Evolutionary conservation across 2,797 vertebrate species (phyloP), one percentile per base, ranked within the genome.

Genomic region (Coregonus ussuriensis): DNA sequence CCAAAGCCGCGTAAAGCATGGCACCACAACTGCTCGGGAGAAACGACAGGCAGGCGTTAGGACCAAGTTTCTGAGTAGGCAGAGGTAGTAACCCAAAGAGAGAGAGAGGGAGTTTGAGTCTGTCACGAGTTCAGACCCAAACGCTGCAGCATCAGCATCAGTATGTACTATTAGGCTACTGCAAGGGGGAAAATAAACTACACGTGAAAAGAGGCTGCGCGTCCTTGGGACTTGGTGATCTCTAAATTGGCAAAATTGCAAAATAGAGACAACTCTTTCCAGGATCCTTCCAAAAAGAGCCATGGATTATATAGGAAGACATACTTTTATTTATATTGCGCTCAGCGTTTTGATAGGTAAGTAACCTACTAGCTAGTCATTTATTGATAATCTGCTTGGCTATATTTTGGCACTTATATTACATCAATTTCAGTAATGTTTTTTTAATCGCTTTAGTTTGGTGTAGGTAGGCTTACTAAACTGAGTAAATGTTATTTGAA

Each of bases 61-160:
- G 86, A 87, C 88, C 78, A 67, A 78, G 79, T 67, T 74, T 21
- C 56, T 47, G 37, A 67, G 67, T 51, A n/a, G 35, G 5, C 7
- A 41, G 16, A 41, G 33, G 18, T 47, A 47, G 9, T n/a, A 41
- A 41, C 5, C 13, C 69, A 77, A 25, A 59, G 35, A 51, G 69
- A 62, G 37, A 66, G 70, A 47, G 71, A 70, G 74, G 72, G 75
- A 78, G 69, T 68, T 47, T 21, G 80, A 73, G 77, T 54, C 33
- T 29, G 65, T 86, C 85, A 89, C 91, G 89, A 90, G 78, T 74
- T 79, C 52, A 77, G 74, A 78, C 33, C 31, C 21, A 33, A 77
- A 75, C 84, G 86, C 89, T 86, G 91, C 91, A 90, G 91, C 93
- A 93, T 88, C 91, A 90, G 90, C 94, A 93, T 89, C 90, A 90